These are phyloP conservation scores for Trissolcus brochymenae DNA, from an alignment of 2,888 invertebrate genomes.

Conservation along the genomic window DNA sequence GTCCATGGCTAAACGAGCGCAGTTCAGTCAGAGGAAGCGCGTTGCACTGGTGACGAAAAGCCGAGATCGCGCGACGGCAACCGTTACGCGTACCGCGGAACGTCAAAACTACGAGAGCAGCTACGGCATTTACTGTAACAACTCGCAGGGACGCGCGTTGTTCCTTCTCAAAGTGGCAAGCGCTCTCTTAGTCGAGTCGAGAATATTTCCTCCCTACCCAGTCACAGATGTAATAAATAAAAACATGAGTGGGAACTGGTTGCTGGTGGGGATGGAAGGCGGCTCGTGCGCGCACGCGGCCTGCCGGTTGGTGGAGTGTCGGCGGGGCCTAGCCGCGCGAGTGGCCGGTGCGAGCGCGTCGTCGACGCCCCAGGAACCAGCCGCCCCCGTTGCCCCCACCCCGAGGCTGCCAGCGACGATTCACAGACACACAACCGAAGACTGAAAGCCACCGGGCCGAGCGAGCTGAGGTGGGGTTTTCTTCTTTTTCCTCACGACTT, in stretches of 20 bases:
- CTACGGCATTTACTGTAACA: conserved; percentile 73
- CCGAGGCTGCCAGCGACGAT: conserved; percentile 59
- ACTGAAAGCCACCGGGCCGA: conserved; percentile 62
- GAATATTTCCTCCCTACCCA: conserved; percentile 76
- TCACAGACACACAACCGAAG: conserved; percentile 60
- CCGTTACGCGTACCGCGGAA: conserved; percentile 49
- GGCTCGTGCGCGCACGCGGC: conserved; percentile 67
- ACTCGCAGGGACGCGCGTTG: conserved; percentile 73
- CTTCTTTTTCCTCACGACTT: conserved; percentile 70
- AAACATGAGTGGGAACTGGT: conserved; percentile 75
- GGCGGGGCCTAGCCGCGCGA: conserved; percentile 63
- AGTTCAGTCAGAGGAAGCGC: conserved; percentile 25
- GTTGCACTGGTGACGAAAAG: conserved; percentile 37
- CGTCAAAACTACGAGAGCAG: conserved; percentile 71
- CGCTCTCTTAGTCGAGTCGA: conserved; percentile 75
- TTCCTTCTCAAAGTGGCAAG: conserved; percentile 74
- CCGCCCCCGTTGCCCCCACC: conserved; percentile 59
- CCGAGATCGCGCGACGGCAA: conserved; percentile 46
- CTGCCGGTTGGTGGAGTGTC: conserved; percentile 66
- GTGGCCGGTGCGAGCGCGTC: conserved; percentile 62
- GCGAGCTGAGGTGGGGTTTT: conserved; percentile 67
- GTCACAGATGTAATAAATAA: conserved; percentile 77
- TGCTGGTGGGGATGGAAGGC: conserved; percentile 69
- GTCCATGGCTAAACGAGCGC: conserved; percentile 59
- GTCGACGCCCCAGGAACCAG: conserved; percentile 67